phyloP scores from a whole-genome alignment of 1,140 invertebrate species.

The Panagrolaimus sp. region DNA sequence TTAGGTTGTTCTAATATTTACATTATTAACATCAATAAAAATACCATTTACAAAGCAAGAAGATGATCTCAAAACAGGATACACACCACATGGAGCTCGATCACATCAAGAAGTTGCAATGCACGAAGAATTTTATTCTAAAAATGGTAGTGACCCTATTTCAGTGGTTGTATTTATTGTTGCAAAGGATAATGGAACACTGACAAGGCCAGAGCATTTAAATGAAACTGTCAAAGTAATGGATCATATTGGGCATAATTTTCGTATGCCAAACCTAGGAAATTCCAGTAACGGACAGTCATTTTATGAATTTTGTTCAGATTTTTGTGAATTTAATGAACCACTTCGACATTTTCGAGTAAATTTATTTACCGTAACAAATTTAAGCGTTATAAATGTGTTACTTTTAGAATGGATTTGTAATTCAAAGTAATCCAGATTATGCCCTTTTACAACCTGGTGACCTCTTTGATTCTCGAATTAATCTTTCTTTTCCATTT shows the following conservation, averaged over 20 bases:
- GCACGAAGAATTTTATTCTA: slow-evolving; percentile 24
- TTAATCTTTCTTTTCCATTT: slow-evolving; percentile 38
- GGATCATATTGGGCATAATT: slow-evolving; percentile 30
- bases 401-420: slow-evolving; percentile 9
- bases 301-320: slow-evolving; percentile 38
- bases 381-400: not conserved
- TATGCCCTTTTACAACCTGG: slow-evolving; percentile 15
- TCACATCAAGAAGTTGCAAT: slow-evolving; percentile 24
- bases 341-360: slow-evolving; percentile 39
- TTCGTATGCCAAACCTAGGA: slow-evolving; percentile 10
- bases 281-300: slow-evolving; percentile 5
- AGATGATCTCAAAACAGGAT: slow-evolving; percentile 42
- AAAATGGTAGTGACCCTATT: slow-evolving; percentile 19
- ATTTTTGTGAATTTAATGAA: slow-evolving; percentile 43
- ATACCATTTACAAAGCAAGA: slow-evolving; percentile 40
- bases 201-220: slow-evolving; percentile 25
- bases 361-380: slow-evolving; percentile 5
- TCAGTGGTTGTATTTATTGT: slow-evolving; percentile 28
- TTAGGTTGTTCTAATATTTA: slow-evolving; percentile 37
- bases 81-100: slow-evolving; percentile 34
- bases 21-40: slow-evolving; percentile 29
- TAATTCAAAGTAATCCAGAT: not conserved
- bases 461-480: slow-evolving; percentile 15
- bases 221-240: slow-evolving; percentile 33
- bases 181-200: slow-evolving; percentile 27